Evolutionary conservation across 2,113 vertebrate species (phyloP), one percentile per base, ranked within the genome.

Genomic region (Rhizomys pruinosus): DNA sequence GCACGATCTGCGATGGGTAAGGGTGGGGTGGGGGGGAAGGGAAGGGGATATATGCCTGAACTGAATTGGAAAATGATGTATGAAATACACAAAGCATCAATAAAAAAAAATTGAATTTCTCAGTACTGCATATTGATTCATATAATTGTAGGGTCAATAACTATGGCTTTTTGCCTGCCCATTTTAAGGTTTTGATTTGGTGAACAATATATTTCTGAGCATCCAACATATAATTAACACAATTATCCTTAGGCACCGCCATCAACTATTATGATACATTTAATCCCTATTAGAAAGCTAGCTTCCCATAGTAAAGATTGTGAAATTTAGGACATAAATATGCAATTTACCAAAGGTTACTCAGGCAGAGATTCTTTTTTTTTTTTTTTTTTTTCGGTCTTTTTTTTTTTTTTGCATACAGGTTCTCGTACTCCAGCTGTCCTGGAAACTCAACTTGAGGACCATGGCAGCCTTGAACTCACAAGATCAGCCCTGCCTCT

Each of bases 131-230:
- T 69, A 64, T 11, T 59, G 15, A 81, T 73, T 81, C 90, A n/a
- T 80, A 0, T 74, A 47, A 44, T 85, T 73, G 7, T 66, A 66
- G 27, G 23, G 44, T 32, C 52, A 57, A 79, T 84, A 25, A 77
- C 57, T 7, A 37, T 4, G 23, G 25, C 74, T 94, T 2, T 55
- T 42, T 91, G 22, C 34, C 71, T 68, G 22, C 17, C 23, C 27
- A 42, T 64, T 92, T 47, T 85, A 85, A 92, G 88, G 12, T n/a
- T 9, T 59, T 77, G 20, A 91, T 87, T 91, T 92, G 61, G 61
- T n/a, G n/a, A n/a, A 3, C 52, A 72, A 32, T 29, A n/a, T 10
- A 1, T 44, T 90, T 69, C 68, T 63, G 11, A 73, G 3, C 7
- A 55, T 81, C n/a, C 44, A 89, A n/a, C 52, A 52, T 79, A 52